Evolutionary conservation across 2,888 invertebrate genomes (phyloP), one percentile per base, ranked within the genome.

Genomic region (Aphodius granarius): DNA sequence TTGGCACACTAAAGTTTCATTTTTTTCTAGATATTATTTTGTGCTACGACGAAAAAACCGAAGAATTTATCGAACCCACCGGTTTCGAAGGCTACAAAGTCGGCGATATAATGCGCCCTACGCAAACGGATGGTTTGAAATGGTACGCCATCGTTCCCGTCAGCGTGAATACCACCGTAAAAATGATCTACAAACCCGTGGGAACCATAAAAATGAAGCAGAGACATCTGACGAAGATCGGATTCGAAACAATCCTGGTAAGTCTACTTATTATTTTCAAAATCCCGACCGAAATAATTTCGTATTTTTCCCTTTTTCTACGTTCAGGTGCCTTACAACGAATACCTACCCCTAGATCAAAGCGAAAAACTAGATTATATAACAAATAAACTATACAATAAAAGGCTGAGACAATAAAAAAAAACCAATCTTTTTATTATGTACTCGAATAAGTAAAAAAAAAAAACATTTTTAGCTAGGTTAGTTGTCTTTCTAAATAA

Each of bases 181-280:
- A 89, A 72, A 87, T 89, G 21, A 88, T 88, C 17, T 83, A 87
- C 43, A 83, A 82, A 21, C 88, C 89, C 6, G 89, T 91, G 64
- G 94, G 94, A 13, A 87, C 88, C 18, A 87, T 90, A 77, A 81
- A 86, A n/a, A 87, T 90, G 83, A 94, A 94, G 87, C 78, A 92
- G 15, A 88, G 90, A 75, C 94, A 94, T 81, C 86, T 95, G 17
- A 83, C 87, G 79, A 84, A 88, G 72, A 84, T 94, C 75, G 92
- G 92, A 62, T 93, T 90, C 83, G 87, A 86, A 82, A 88, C 91
- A 9, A 85, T 88, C 75, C 81, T 91, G 87, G 92, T 92, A 88
- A 87, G 85, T 81, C 16, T 64, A 15, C 18, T 6, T 3, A 18
- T 18, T 13, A 73, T 43, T 66, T 20, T 19, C 65, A 63, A 5